Evolutionary conservation across 2,888 invertebrate genomes (phyloP), one percentile per base, ranked within the genome.

Genomic region (Drosophila pseudotakahashii): DNA sequence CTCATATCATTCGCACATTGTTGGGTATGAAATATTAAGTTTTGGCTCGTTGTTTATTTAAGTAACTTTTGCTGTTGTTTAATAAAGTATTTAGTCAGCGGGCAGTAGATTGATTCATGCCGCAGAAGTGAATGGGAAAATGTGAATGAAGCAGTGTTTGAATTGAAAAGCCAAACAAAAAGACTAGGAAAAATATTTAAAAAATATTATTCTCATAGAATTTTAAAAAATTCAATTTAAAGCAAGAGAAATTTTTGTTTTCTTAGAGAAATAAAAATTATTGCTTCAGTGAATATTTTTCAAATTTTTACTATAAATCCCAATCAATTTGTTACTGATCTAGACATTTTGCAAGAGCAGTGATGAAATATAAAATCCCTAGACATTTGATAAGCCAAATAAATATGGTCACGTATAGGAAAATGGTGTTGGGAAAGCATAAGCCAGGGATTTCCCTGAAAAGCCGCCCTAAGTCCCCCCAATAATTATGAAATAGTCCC

Each of bases 1-100:
- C 72, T 55, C 50, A 79, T 75, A 77, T 82, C 77, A 75, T 74
- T 82, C 81, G 70, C 82, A 82, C 88, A 73, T 84, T 52, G 73
- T 79, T 79, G 59, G 39, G 66, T 69, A 77, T 87, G 79, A 87
- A 72, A 87, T 68, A 81, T 81, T 73, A 63, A 61, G 45, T 48
- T 73, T 42, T 30, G 53, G n/a, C 47, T 48, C 37, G 54, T 75
- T 83, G 80, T 75, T 83, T 86, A 77, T 76, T 74, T 70, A 44
- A 34, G 50, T 50, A 50, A n/a, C 9, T 53, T 42, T 44, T 16
- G 14, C 19, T 34, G 44, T 26, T 50, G 9, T 32, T 50, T 13
- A 32, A 9, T 48, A 39, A 51, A 66, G 34, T 34, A 44, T 50
- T 36, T 16, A 26, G 42, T 36, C 5, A 9, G 26, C 47, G 26